Conservation (phyloP, 2,888 invertebrate genomes). For the Agrochola macilenta region DNA sequence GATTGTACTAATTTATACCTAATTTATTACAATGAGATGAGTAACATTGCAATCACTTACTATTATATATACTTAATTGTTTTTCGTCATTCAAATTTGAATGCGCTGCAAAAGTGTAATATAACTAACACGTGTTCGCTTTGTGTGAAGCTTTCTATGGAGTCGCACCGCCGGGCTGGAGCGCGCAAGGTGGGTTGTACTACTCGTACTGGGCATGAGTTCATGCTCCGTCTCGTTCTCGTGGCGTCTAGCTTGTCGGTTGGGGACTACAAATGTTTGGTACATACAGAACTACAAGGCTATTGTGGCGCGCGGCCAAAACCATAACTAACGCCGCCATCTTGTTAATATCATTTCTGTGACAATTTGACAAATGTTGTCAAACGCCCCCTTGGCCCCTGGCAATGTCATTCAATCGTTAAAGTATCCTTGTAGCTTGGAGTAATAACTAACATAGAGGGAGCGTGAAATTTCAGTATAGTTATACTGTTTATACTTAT, state of each 20-base stretch:
- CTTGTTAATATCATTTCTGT: neutral
- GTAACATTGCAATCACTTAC: neutral
- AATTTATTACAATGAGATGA: neutral
- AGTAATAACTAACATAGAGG: too few species aligned
- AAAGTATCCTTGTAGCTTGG: neutral
- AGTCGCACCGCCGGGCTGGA: slow-evolving; percentile 80
- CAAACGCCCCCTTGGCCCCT: too few species aligned
- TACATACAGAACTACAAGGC: neutral
- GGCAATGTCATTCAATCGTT: neutral
- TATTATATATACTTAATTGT: neutral
- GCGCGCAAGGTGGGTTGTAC: slow-evolving; percentile 73
- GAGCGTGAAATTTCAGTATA: too few species aligned
- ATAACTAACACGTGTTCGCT: slow-evolving; percentile 50
- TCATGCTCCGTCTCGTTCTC: neutral
- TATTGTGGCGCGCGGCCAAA: neutral
- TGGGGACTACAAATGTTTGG: neutral
- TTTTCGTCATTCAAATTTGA: neutral
- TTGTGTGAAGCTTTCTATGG: slow-evolving; percentile 72
- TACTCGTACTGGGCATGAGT: neutral
- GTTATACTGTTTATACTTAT: too few species aligned
- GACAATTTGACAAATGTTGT: too few species aligned
- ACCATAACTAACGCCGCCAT: neutral
- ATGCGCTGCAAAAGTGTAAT: neutral
- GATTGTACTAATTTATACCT: neutral
- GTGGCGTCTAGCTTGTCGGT: slow-evolving; percentile 20